Base-by-base conservation (phyloP, 2,888 invertebrate genomes). In the Hanleya hanleyi region DNA sequence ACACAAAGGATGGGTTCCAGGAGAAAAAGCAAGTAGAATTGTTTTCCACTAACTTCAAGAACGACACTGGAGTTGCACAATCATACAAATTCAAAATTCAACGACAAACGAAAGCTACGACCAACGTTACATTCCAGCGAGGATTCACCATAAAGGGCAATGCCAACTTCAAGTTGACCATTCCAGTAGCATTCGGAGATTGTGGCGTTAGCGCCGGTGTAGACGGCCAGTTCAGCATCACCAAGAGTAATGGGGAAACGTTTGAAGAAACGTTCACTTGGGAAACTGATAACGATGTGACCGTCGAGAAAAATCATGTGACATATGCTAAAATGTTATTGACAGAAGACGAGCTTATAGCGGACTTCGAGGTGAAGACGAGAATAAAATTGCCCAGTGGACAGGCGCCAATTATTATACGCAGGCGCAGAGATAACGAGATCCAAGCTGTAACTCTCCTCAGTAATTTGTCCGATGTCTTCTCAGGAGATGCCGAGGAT, bases 211-310 rank as follows among this genome's bases (percentile, higher is more conserved):
- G 82, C 32, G 82, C 83, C 6, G 82, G 81, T 62, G 77, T 82
- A 32, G 82, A 80, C 71, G 84, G 84, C 7, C 81, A 83, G 69
- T 66, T 84, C 22, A 73, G 80, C 29, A 79, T 84, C 18, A 80
- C 82, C 35, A 76, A 79, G 62, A 71, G 78, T 37, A 73, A 78
- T 22, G 84, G 82, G 9, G 83, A 84, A 71, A 81, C 80, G 18
- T 75, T 84, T 49, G 81, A 84, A 61, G 84, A 84, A 57, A 80
- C 77, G 37, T 83, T 83, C 67, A 81, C 80, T 9, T 84, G 84
- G 84, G 82, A 84, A 67, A 80, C 82, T 32, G 83, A 84, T 67
- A 84, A 82, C 77, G 84, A 84, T 73, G 83, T 84, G 50, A 83
- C 82, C 1, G 84, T 84, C 15, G 84, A 84, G 74, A 79, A 80